Conservation (phyloP, 2,113 vertebrate genomes). For the Colossoma macropomum region DNA sequence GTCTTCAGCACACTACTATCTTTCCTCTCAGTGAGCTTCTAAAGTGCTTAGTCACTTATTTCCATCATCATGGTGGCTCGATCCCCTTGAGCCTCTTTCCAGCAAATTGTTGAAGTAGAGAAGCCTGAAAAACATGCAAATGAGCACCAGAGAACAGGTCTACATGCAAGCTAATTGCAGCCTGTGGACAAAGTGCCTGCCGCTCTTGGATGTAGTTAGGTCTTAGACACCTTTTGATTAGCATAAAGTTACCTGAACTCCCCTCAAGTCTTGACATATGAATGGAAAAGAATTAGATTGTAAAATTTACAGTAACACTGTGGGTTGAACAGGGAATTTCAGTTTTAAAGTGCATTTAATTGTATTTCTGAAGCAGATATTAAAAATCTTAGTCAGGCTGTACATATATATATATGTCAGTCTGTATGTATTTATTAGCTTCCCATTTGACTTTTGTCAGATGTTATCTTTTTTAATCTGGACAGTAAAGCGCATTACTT, state of each 20-base stretch:
- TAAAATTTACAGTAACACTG: neutral
- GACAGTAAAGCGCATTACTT: neutral
- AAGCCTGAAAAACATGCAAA: conserved; percentile 67
- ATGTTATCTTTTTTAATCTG: too few species aligned
- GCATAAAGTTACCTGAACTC: conserved; percentile 8
- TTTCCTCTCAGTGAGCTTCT: neutral
- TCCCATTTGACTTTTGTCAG: too few species aligned
- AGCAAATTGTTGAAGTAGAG: conserved; percentile 53
- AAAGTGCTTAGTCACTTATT: neutral
- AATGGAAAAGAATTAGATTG: neutral
- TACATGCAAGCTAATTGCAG: conserved; percentile 48
- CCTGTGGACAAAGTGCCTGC: conserved; percentile 30
- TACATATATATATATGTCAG: too few species aligned
- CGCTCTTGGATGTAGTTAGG: conserved; percentile 3
- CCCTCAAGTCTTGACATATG: conserved; percentile 8
- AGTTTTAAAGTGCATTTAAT: neutral
- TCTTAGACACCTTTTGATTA: conserved; percentile 27
- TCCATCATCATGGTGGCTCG: conserved; percentile 32
- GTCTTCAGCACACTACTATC: neutral
- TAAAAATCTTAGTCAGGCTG: neutral
- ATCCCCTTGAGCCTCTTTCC: conserved; percentile 53
- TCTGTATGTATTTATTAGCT: too few species aligned
- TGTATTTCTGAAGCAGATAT: neutral
- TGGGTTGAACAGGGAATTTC: neutral
- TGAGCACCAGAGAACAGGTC: conserved; percentile 35